Base-by-base conservation (phyloP, 1,140 invertebrate species). In the Panagrolaimus sp. region DNA sequence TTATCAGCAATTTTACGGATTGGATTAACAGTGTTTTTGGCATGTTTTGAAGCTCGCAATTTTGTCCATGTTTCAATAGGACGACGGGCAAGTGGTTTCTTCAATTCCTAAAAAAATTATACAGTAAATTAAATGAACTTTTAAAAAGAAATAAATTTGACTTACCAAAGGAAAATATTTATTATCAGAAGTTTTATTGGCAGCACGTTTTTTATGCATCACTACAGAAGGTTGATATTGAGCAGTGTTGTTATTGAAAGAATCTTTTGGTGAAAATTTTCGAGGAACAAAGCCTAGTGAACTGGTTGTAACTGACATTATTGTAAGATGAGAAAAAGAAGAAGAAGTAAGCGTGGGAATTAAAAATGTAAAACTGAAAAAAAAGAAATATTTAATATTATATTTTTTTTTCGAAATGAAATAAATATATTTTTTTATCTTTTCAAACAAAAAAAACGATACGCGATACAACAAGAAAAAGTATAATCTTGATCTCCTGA, bases 1-100 rank as follows among this genome's bases (percentile, higher is more conserved):
- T 89, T 89, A 83, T 98, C 94, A 3, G 97, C 90, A 70, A 98
- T 92, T 65, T 88, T 88, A 64, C 96, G 88, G 80, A 98, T 97
- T 13, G 92, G 91, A 86, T 98, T 98, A 83, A 90, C 89, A 38
- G 92, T 96, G 76, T 89, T 91, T 72, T 88, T 88, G 0, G 94
- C 91, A 72, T 92, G 88, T 23, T 87, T 84, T 0, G 94, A 96
- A n/a, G 89, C 87, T 25, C 68, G 67, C 68, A 79, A 42, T 57
- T 69, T 68, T 25, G 63, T 47, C 74, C 74, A 76, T n/a, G 51
- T 57, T 63, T 63, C 42, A 16, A 63, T 63, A 42, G 38, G 38
- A 63, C 42, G 62, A 14, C 42, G 62, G n/a, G 62, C 27, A 13
- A 63, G 14, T 43, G 62, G 38, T 31, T 31, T 43, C 14, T 31